Evolutionary conservation across 1,140 invertebrate genomes (phyloP), one percentile per base, ranked within the genome.

Genomic region (Nautilus pompilius): DNA sequence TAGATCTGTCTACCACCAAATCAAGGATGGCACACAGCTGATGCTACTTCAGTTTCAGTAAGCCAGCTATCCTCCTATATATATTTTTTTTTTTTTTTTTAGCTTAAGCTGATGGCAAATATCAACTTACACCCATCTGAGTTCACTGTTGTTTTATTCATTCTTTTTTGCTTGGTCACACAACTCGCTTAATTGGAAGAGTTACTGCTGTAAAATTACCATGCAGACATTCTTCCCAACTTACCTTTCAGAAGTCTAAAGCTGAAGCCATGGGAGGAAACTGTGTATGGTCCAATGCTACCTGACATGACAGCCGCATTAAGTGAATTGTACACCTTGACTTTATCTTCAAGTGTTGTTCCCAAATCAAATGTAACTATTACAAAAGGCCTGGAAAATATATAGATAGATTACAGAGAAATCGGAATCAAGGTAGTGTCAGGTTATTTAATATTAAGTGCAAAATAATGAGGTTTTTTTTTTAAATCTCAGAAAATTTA

Each of bases 221-320:
- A 15, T 24, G 32, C 15, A 28, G 17, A 48, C 6, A 49, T 45
- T 5, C 15, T n/a, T 13, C 24, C 28, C n/a, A 53, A 75, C 71
- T 73, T 80, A 86, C 86, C 84, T 72, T 79, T 78, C 64, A 87
- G 76, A 60, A 76, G 66, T 62, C 79, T 78, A 66, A 86, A 86
- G 15, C 71, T 68, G 70, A 87, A 87, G 51, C 83, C 82, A 36
- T 86, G 80, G 63, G 73, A 58, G 22, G 67, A 72, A 48, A 76
- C 70, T 46, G 66, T 71, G 48, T 80, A 83, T 5, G 68, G 63
- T 32, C 77, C 78, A 58, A 85, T 80, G 53, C 77, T 72, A 10
- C 78, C 75, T 29, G 30, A 60, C 20, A 66, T 60, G 0, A 83
- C 45, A 20, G 73, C 71, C 30, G 78, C 68, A 59, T 78, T 73